A percentile compares a stretch with the other conserved stretches of the same genome.
Conservation (phyloP, 2,888 invertebrate species). For the Acrobasis consociella region DNA sequence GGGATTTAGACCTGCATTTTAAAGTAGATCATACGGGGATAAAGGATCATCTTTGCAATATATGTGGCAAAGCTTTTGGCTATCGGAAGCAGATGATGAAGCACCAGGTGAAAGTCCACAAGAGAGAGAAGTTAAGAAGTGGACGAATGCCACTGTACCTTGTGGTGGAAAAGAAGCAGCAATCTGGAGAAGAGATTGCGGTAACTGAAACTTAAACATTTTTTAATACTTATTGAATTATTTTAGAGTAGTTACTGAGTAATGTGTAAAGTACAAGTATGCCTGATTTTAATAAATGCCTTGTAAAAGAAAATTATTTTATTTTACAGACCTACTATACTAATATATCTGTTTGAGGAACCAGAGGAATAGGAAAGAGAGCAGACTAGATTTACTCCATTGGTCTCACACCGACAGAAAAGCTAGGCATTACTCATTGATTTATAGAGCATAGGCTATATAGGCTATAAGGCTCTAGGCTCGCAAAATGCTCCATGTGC, state of each 20-base stretch:
- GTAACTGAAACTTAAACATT: constrained; percentile 20
- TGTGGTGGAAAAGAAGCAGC: constrained; percentile 53
- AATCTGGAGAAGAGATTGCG: constrained; percentile 37
- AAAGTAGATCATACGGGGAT: constrained; percentile 70
- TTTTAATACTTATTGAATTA: not conserved
- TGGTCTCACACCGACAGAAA: too few species aligned
- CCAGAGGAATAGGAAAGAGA: too few species aligned
- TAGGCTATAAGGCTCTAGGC: too few species aligned
- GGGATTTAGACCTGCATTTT: constrained; percentile 61
- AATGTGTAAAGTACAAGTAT: not conserved
- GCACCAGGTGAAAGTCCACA: constrained; percentile 70
- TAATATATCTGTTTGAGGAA: too few species aligned
- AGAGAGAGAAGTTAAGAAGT: constrained; percentile 61
- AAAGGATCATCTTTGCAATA: constrained; percentile 65
- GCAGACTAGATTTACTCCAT: too few species aligned
- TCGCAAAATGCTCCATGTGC: too few species aligned
- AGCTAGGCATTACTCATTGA: too few species aligned
- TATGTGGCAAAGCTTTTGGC: constrained; percentile 71
- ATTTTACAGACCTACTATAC: not conserved
- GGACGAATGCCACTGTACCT: constrained; percentile 69
- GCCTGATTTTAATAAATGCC: not conserved
- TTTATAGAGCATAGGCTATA: too few species aligned
- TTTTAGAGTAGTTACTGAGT: not conserved
- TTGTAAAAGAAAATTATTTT: not conserved
- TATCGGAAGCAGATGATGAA: constrained; percentile 74